phyloP scores from a whole-genome alignment of 2,113 vertebrate species.

The Seriola aureovittata region DNA sequence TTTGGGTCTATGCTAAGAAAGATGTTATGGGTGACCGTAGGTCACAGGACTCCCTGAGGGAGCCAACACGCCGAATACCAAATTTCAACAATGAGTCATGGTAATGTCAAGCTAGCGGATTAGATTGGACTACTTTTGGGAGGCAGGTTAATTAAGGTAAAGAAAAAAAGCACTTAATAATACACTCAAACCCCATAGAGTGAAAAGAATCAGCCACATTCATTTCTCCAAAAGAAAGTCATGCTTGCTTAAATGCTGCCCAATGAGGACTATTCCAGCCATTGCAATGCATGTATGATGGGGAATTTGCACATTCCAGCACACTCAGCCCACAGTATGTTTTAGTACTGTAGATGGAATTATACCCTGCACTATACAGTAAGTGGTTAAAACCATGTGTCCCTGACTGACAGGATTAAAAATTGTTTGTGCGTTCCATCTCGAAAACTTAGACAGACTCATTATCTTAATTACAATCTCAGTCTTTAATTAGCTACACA shows the following conservation, averaged over 20 bases:
- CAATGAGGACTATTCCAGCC: neutral
- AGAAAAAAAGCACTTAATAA: neutral
- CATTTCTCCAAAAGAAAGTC: neutral
- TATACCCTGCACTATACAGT: neutral
- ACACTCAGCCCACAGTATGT: neutral
- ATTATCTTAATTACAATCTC: constrained; percentile 84
- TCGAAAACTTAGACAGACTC: constrained; percentile 65
- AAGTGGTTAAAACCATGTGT: constrained; percentile 32
- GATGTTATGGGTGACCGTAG: neutral
- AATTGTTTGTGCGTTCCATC: constrained; percentile 60
- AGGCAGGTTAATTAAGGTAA: neutral
- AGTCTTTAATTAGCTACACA: constrained; percentile 77
- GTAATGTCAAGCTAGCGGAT: neutral
- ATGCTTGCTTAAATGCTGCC: neutral
- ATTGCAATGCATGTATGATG: neutral
- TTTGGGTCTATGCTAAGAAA: neutral
- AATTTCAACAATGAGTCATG: neutral
- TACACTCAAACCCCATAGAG: neutral
- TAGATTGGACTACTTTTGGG: neutral
- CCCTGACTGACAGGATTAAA: constrained; percentile 63
- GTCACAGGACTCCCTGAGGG: too few relatives aligned
- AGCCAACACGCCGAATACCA: neutral
- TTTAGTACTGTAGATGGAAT: neutral
- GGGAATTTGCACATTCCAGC: neutral
- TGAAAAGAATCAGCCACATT: neutral